Base-by-base conservation (phyloP, 2,888 invertebrate species). In the Hydriomena furcata region DNA sequence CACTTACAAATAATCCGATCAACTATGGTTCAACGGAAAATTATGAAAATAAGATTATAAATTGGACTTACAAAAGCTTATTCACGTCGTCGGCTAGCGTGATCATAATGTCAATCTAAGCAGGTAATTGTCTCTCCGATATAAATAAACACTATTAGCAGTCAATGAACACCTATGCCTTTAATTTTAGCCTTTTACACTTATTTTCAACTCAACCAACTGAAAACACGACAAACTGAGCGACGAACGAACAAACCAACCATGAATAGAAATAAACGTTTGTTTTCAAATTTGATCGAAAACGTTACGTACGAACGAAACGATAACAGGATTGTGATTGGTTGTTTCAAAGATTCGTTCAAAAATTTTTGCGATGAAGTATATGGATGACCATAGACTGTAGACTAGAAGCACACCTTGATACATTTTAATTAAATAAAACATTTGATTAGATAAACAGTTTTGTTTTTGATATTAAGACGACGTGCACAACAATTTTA, bases 21-120 rank as follows among this genome's bases (percentile, higher is more conserved):
- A n/a, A n/a, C n/a, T n/a, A n/a, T n/a, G n/a, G n/a, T n/a, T n/a
- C n/a, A n/a, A n/a, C n/a, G n/a, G n/a, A n/a, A n/a, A n/a, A n/a
- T n/a, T 17, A 17, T 17, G 4, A 17, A 17, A 3, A 17, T 17
- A n/a, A 13, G 5, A 7, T 0, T 23, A 7, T n/a, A 12, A 32
- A 3, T 1, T 23, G 45, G 52, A 87, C 87, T 87, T 76, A 87
- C 87, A 86, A 86, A 48, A 84, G 71, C 63, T 73, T 74, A 52
- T 73, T 73, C 55, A 84, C 78, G 54, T 86, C 79, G 60, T 82
- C 79, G 7, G 72, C 68, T 49, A 73, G 50, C 25, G 71, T 68
- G 52, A 72, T 73, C 86, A 87, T 87, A 66, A 61, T 52, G 37
- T 11, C 6, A 37, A 28, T 27, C 4, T 24, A 12, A 3, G 10